Evolutionary conservation across 2,888 invertebrate species (phyloP).

Genomic region (Hypolimnas misippus): DNA sequence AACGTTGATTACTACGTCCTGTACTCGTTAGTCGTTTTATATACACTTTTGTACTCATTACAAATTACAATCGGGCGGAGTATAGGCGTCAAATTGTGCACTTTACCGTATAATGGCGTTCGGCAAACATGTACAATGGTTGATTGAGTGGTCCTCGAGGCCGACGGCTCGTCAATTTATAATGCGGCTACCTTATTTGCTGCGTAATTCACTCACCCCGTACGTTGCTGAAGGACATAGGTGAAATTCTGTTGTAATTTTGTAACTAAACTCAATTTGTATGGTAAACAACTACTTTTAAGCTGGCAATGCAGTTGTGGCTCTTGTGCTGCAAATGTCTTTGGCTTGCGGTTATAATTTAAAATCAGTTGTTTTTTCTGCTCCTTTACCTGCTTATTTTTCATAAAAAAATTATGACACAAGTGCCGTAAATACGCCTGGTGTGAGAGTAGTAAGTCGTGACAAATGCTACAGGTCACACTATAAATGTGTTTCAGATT

Average conservation of each 20-base stretch:
- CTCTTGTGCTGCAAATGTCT: too few relatives aligned
- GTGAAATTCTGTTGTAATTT: constrained; percentile 2
- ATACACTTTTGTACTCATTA: not conserved
- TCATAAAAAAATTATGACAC: too few relatives aligned
- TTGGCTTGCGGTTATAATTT: too few relatives aligned
- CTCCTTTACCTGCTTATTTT: too few relatives aligned
- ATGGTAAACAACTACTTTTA: too few relatives aligned
- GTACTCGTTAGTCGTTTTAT: not conserved
- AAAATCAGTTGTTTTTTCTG: too few relatives aligned
- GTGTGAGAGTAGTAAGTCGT: too few relatives aligned
- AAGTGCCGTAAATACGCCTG: too few relatives aligned
- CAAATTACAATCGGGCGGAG: constrained; percentile 9
- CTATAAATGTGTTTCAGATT: too few relatives aligned
- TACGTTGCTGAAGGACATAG: constrained; percentile 10
- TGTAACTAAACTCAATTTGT: not conserved
- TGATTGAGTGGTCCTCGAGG: constrained; percentile 26
- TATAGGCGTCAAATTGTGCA: constrained; percentile 20
- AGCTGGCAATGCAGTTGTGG: too few relatives aligned
- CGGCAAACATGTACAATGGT: constrained; percentile 21
- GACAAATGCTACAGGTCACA: too few relatives aligned
- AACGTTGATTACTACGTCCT: not conserved
- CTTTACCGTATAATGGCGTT: constrained; percentile 6
- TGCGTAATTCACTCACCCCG: constrained; percentile 26
- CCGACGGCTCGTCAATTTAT: constrained; percentile 32
- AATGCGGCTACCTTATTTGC: constrained; percentile 31